phyloP scores from a whole-genome alignment of 2,888 invertebrate genomes.

The Matsumyia berberina region DNA sequence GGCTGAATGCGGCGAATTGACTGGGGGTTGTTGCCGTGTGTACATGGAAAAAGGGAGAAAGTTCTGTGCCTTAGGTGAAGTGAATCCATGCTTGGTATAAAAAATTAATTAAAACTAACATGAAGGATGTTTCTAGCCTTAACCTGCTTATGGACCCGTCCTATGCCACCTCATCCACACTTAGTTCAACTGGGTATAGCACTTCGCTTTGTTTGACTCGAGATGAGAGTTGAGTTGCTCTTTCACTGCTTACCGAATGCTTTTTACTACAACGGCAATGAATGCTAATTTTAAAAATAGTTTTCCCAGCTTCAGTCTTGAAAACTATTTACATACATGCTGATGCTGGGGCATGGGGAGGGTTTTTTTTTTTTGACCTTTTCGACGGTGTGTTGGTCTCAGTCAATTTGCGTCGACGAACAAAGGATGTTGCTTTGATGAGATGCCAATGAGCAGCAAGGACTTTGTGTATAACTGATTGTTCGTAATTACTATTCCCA shows the following conservation, averaged over 20 bases:
- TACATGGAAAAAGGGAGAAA: not conserved
- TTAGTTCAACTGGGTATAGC: not conserved
- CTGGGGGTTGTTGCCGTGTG: not conserved
- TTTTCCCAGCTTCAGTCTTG: constrained; percentile 11
- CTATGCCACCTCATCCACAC: not conserved
- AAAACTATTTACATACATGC: constrained; percentile 37
- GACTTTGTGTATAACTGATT: constrained; percentile 24
- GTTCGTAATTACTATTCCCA: constrained; percentile 40
- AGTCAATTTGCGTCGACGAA: constrained; percentile 25
- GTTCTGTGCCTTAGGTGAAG: not conserved
- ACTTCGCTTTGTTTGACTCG: not conserved
- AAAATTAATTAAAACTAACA: constrained; percentile 20
- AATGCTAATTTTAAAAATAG: constrained; percentile 43
- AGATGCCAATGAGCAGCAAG: constrained; percentile 7
- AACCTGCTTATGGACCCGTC: constrained; percentile 1
- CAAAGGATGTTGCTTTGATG: constrained; percentile 11
- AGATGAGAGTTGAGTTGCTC: not conserved
- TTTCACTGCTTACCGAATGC: not conserved
- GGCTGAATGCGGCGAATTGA: constrained; percentile 73
- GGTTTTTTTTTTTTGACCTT: constrained; percentile 62
- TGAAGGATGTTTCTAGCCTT: constrained; percentile 15
- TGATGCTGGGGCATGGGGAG: not conserved
- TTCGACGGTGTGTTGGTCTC: constrained; percentile 25
- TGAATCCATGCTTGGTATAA: too few relatives aligned
- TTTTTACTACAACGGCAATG: not conserved